Base-by-base conservation (phyloP, 37 sponge, comb jelly and placozoan genomes). In the Axinella damicornis region DNA sequence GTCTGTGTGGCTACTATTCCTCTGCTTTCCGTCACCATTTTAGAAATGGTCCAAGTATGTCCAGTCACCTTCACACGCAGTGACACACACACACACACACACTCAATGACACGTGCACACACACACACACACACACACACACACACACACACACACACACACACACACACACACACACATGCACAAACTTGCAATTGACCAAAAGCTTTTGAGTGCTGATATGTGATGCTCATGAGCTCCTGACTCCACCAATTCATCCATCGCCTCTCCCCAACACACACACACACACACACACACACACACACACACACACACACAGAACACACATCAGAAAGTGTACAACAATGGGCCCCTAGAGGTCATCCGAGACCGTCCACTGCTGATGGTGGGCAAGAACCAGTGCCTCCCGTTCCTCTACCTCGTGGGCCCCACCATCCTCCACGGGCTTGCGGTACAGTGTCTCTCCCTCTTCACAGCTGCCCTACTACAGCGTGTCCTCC, bases 391-490 rank as follows among this genome's bases (percentile, higher is more conserved):
- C 20, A 40, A 57, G 15, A 58, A 53, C 15, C 71, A 81, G 0
- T 65, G 80, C 20, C 66, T 92, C 32, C 90, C 93, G 55, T 83
- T 63, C 53, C 81, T 88, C 25, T 69, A 73, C 39, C 89, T 92
- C 20, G 52, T 75, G 46, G 31, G 67, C 0, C 93, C 93, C 16
- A 85, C 89, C 5, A 34, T 92, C 35, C 56, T 88, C 37, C 73
- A 80, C 34, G 77, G 83, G 1, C 34, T 91, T 33, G 62, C 73
- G 0, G 32, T 73, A 9, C 63, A 74, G 40, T 41, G 56, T 34
- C 12, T 80, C 20, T 40, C 53, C 9, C 62, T 73, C 28, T 19
- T 74, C 38, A 69, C 33, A 16, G 25, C 69, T n/a, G 38, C 35
- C 53, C 21, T 62, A 18, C 46, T 83, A 5, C 37, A 73, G 32